Evolutionary conservation across 2,797 vertebrate genomes (phyloP), one percentile per base, ranked within the genome.

Genomic region (Pampus argenteus): DNA sequence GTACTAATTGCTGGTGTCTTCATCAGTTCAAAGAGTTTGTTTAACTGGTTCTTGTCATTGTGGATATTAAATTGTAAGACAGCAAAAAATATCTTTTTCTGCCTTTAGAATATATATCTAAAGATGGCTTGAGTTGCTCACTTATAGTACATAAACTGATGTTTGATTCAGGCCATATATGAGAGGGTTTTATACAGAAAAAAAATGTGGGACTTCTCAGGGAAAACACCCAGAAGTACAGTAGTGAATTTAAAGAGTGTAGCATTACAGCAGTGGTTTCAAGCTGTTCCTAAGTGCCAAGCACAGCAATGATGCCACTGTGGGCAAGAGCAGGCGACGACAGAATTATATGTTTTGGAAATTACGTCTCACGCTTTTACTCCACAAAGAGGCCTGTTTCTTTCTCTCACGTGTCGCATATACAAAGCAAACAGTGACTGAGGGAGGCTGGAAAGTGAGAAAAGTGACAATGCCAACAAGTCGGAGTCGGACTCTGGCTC

Each of bases 301-400:
- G 47, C 57, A 25, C 62, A 70, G 66, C 15, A 25, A 61, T 82
- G 86, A 85, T 59, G 84, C 74, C 71, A 76, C 10, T 13, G 76
- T 76, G 70, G 75, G 76, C 47, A 26, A 49, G 51, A 74, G 64
- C 55, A 69, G 76, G 64, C 72, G 68, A 62, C 61, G 42, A 67
- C 49, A 62, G 74, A 88, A 76, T 87, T 83, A 78, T 75, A 78
- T 86, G 86, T 90, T 92, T 89, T 82, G 83, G 91, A 91, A 92
- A 90, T 57, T 67, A 71, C 64, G 85, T 66, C 73, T 82, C 87
- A 82, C 62, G n/a, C 70, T 71, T 64, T 18, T 40, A 34, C 75
- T 79, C n/a, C 81, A 78, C 87, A 89, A 87, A 90, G 85, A 70
- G 29, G 25, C 26, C 82, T 47, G 55, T 84, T 84, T 88, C 66